Percentiles rank a stretch among this genome's conserved stretches.
These are phyloP conservation scores for Plusia festucae DNA, from an alignment of 2,888 invertebrate species.

Conservation along the genomic window DNA sequence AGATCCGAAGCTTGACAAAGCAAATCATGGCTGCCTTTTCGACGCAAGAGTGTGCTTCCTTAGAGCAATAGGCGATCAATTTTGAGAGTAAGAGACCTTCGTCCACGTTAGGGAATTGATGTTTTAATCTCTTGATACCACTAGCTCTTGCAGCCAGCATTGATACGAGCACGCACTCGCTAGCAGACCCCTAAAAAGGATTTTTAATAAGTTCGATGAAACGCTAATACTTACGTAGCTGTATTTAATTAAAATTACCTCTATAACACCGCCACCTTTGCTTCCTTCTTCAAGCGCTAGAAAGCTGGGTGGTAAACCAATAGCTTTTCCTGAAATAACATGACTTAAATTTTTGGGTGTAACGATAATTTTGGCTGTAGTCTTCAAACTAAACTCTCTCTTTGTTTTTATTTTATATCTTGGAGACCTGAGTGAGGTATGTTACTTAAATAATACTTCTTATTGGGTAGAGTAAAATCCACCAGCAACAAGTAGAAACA, in stretches of 20 bases:
- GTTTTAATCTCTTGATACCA: constrained; percentile 95
- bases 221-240: background rate
- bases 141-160: constrained; percentile 97
- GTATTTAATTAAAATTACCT: constrained; percentile 90
- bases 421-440: no score
- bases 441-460: no score
- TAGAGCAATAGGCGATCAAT: constrained; percentile 97
- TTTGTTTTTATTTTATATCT: no score
- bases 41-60: constrained; percentile 97
- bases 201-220: background rate
- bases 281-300: constrained; percentile 95
- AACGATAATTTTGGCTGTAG: no score
- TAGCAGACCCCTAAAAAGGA: constrained; percentile 95
- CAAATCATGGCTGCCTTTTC: constrained; percentile 98
- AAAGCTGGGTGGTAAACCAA: constrained; percentile 97
- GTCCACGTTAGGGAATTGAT: constrained; percentile 95
- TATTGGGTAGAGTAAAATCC: no score
- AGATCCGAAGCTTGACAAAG: constrained; percentile 96
- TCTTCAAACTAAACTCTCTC: no score
- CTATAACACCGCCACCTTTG: constrained; percentile 97
- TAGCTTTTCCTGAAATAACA: constrained; percentile 92
- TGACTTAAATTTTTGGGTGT: background rate
- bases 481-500: no score
- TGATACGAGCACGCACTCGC: constrained; percentile 97
- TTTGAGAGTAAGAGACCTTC: constrained; percentile 97